Base-by-base conservation (phyloP, 2,888 invertebrate genomes). In the Nemurella pictetii region DNA sequence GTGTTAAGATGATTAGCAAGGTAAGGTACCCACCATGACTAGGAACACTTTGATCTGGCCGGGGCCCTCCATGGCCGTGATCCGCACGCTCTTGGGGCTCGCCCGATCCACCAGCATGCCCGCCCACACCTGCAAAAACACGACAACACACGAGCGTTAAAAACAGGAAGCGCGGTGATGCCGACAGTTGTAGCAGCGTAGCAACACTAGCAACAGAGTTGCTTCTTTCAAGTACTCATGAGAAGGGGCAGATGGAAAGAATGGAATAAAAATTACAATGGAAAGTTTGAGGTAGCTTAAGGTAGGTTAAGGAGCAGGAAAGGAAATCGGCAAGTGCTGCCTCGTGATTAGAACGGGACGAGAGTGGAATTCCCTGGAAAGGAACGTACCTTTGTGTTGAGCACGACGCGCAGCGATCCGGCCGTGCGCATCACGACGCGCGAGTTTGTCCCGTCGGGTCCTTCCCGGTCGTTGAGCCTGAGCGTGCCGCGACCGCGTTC, bases 41-140 rank as follows among this genome's bases (percentile, higher is more conserved):
- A 98, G 94, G 89, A 96, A 98, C 87, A 98, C 95, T 91, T 96
- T 96, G 86, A 98, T 93, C 88, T 95, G 95, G 77, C 96, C 95
- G 86, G 93, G 94, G 55, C 94, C 94, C 88, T 97, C 97, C 89
- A 96, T 94, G 2, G 97, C 98, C 0, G 98, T 98, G 88, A 98
- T 92, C 87, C 98, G 92, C 32, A 98, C 92, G 87, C 96, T 97
- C 91, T 97, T 98, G 87, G 94, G 93, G 88, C 96, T 97, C 0
- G 97, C 96, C 87, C 95, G 93, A 89, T 98, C 96, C 29, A 96
- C 95, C 15, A 96, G 95, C 98, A 98, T 98, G 86, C 95, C 98
- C 5, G 96, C 94, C 97, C 97, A 98, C 87, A 96, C 93, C 93
- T 93, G 87, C 81, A 89, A 85, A 29, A 78, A n/a, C 1, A 26